These are phyloP conservation scores for Drosophila quadrilineata DNA, from an alignment of 1,140 invertebrate species.

Conservation along the genomic window DNA sequence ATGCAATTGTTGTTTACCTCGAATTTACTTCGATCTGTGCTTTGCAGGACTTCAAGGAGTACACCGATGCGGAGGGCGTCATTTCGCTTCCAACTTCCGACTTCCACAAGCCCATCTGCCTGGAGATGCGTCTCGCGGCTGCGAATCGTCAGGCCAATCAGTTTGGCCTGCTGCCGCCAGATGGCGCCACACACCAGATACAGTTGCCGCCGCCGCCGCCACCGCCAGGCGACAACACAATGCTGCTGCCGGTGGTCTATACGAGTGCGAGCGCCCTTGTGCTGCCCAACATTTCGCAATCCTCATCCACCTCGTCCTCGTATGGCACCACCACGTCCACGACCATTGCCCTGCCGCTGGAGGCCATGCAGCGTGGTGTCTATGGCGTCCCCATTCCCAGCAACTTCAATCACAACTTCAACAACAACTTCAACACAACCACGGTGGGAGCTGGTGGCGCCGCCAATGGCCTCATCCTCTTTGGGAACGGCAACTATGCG, in stretches of 20 bases:
- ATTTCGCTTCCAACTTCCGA: slow-evolving; percentile 92
- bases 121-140: slow-evolving; percentile 85
- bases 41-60: slow-evolving; percentile 92
- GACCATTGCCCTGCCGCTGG: slow-evolving; percentile 73
- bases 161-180: slow-evolving; percentile 53
- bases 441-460: slow-evolving; percentile 38
- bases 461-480: slow-evolving; percentile 45
- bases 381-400: slow-evolving; percentile 56
- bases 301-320: slow-evolving; percentile 74
- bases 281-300: slow-evolving; percentile 62
- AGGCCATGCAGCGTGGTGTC: slow-evolving; percentile 57
- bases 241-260: slow-evolving; percentile 42
- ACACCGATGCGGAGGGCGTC: slow-evolving; percentile 91
- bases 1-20: neutral
- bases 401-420: slow-evolving; percentile 81
- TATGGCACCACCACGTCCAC: slow-evolving; percentile 78
- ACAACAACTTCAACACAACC: slow-evolving; percentile 82
- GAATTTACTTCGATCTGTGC: slow-evolving; percentile 18
- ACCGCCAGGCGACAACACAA: slow-evolving; percentile 14
- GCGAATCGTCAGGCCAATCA: slow-evolving; percentile 67
- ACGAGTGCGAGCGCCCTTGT: slow-evolving; percentile 22
- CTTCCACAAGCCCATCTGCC: slow-evolving; percentile 88
- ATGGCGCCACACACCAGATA: slow-evolving; percentile 19
- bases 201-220: slow-evolving; percentile 15
- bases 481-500: slow-evolving; percentile 60